Base-by-base conservation (phyloP, 1,140 invertebrate species). In the Cecropterus lyciades region DNA sequence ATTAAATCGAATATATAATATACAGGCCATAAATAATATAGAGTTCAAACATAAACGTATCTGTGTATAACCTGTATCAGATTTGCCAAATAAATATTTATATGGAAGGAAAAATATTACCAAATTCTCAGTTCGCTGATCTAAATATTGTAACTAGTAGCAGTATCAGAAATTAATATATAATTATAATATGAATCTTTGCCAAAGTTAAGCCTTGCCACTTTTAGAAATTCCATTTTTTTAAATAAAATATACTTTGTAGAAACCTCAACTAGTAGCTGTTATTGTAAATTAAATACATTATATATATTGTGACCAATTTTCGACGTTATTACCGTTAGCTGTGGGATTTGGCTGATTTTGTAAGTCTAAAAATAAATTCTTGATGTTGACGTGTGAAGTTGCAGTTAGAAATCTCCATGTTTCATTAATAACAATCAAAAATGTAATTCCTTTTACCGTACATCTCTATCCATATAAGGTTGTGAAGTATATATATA, bases 221-320 rank as follows among this genome's bases (percentile, higher is more conserved):
- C 17, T 48, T 48, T 24, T 46, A 46, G 45, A 10, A 46, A 46
- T 17, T 1, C 15, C 30, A 40, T n/a, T 0, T 20, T 24, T 48
- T 48, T 51, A 4, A 9, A 3, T 33, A 9, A 7, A 33, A 10
- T 33, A 24, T 10, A 33, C 30, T 33, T 33, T 33, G 30, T 33
- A 7, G 2, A 8, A 9, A 33, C 30, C 45, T 48, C 13, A 51
- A n/a, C n/a, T 13, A 24, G n/a, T 11, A 51, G 11, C 20, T 27
- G 6, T 70, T 33, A 67, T 65, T 49, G 71, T 79, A 71, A 79
- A 75, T 79, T 75, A 75, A 66, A 69, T 48, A 40, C 9, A 11
- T 51, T 24, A 69, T 59, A 40, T n/a, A 40, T 40, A 40, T 40
- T 40, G 11, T 40, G 72, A 79, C 73, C 72, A 76, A 79, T 76